Evolutionary conservation across 1,140 invertebrate genomes (phyloP), one percentile per base, ranked within the genome.

Genomic region (Branchinecta lynchi): DNA sequence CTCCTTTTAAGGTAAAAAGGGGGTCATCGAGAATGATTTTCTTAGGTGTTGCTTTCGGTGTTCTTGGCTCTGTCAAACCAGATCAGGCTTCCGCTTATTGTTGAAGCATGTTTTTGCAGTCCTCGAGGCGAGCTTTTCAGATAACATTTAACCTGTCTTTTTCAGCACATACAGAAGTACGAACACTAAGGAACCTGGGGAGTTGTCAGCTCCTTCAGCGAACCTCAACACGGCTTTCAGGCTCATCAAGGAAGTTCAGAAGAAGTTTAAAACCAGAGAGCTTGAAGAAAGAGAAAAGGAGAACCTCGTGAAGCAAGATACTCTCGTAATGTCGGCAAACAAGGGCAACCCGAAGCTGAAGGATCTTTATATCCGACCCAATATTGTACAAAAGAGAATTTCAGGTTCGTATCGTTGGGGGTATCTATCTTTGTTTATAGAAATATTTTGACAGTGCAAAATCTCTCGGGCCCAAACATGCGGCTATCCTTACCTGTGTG

Each of bases 291-390:
- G 93, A 73, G 96, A 99, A 79, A 98, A 97, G 74, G 96, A 99
- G 79, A 90, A 93, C 83, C 85, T 99, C 67, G 96, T 99, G 0
- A 98, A 99, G 81, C 97, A 99, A 81, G 97, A 99, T 79, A 95
- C 92, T 8, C 80, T 99, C n/a, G 84, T 98, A 66, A 78, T 98
- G 7, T 95, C 91, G 10, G 90, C 91, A 76, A 94, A 93, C 77
- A 98, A 98, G 81, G 93, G 93, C 71, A 98, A 98, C 81, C 96
- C 97, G 0, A 98, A 97, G 80, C 78, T 99, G 0, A 99, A 99
- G 79, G 97, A 99, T 82, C 82, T 99, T 15, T 99, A 96, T 75
- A 98, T 99, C 78, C 83, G 96, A 73, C 97, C 97, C 21, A 99
- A 98, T 79, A 97, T 99, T 76, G 93, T 97, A 0, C 91, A 93